phyloP scores from a whole-genome alignment of 2,113 vertebrate species.

The Equus przewalskii region DNA sequence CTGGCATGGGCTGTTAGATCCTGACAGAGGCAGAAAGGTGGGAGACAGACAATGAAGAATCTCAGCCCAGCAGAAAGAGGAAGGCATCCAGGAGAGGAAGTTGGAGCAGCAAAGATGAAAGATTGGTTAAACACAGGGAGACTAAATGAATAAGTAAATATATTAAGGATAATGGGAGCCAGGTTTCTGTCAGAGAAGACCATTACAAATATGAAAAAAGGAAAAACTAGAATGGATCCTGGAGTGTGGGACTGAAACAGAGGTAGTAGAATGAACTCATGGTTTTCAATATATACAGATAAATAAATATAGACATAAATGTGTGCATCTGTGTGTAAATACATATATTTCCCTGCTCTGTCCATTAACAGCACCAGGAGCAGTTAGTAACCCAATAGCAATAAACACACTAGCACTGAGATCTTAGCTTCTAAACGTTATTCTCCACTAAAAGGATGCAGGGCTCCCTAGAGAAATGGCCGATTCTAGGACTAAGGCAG shows the following conservation, averaged over 20 bases:
- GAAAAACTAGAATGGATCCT: not conserved
- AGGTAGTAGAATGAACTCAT: not conserved
- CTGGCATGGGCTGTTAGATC: not conserved
- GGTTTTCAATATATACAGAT: not conserved
- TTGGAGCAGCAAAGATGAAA: not conserved
- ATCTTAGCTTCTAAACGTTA: slow-evolving; percentile 30
- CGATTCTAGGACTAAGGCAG: not conserved
- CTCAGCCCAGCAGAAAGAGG: not conserved
- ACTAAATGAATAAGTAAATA: slow-evolving; percentile 24
- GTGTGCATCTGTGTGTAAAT: not conserved
- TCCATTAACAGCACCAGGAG: not conserved
- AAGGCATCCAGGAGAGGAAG: not conserved
- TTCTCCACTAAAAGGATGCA: slow-evolving; percentile 38
- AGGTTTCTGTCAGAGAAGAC: not conserved
- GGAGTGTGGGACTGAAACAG: not conserved
- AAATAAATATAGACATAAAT: not conserved
- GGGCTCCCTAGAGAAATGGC: slow-evolving; percentile 17
- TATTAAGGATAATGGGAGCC: slow-evolving; percentile 7
- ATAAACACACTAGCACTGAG: slow-evolving; percentile 20
- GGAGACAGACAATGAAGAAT: not conserved
- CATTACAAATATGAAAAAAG: not conserved
- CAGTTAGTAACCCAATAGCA: slow-evolving; percentile 17
- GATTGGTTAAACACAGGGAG: not conserved
- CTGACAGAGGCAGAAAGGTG: not conserved
- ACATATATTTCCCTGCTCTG: not conserved